phyloP scores from a whole-genome alignment of 2,797 vertebrate genomes.

The Lacerta viridis region DNA sequence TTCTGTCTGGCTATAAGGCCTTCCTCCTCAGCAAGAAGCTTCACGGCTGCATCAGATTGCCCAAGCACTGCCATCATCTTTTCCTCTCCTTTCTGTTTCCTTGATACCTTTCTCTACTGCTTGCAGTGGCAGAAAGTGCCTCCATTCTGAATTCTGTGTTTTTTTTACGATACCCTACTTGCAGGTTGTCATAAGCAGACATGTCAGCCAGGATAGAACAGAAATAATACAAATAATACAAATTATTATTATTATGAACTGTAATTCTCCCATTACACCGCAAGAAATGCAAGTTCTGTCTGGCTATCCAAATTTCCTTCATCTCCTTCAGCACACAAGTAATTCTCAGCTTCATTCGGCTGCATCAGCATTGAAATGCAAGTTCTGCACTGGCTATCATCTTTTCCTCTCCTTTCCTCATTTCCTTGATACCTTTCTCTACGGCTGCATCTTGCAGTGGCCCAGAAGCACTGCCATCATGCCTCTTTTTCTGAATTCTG shows the following conservation, averaged over 20 bases:
- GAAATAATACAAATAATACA: not conserved
- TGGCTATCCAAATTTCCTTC: too few species aligned
- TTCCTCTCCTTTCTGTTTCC: not conserved
- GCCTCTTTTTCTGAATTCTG: not conserved
- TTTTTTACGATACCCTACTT: not conserved
- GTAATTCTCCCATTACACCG: too few species aligned
- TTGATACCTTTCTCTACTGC: not conserved
- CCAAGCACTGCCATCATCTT: not conserved
- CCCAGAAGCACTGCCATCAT: too few species aligned
- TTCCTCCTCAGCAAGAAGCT: not conserved
- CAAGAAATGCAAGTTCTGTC: not conserved
- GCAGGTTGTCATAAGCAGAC: not conserved
- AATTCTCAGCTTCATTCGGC: too few species aligned
- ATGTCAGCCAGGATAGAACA: not conserved
- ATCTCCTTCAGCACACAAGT: too few species aligned
- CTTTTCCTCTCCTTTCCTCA: too few species aligned
- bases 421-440: too few species aligned
- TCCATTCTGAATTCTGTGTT: not conserved
- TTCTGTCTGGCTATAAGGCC: too few species aligned
- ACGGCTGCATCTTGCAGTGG: not conserved
- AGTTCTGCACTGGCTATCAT: too few species aligned
- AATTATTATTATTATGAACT: too few species aligned
- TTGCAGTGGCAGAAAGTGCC: not conserved
- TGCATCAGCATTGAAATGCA: too few species aligned
- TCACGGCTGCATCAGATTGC: not conserved